Percentiles rank a stretch among this genome's conserved stretches.
phyloP scores from a whole-genome alignment of 1,140 invertebrate genomes.

The Apocrypta bakeri region DNA sequence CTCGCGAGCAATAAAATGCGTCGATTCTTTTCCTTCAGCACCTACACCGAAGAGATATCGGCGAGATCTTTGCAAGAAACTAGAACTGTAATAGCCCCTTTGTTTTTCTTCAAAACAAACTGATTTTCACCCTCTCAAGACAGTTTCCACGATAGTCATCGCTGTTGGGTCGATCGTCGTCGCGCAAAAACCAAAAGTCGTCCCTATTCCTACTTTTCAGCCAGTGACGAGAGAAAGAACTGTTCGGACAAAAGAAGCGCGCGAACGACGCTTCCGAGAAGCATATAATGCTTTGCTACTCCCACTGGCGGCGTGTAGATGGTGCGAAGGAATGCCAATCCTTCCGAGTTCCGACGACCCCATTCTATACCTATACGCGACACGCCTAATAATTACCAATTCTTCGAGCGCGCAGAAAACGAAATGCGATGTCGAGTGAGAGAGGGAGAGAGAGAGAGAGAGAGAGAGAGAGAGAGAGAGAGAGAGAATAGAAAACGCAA shows the following conservation, averaged over 20 bases:
- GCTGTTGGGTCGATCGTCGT: background rate
- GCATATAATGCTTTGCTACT: background rate
- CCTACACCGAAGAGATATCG: too few relatives aligned
- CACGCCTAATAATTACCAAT: conserved; percentile 6
- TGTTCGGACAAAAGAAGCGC: background rate
- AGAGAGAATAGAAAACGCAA: background rate
- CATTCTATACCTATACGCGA: conserved; percentile 7
- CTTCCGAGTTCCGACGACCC: conserved; percentile 29
- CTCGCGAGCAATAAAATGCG: too few relatives aligned
- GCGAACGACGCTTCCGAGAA: background rate
- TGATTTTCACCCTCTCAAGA: background rate
- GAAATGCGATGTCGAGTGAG: background rate
- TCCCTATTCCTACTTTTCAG: background rate
- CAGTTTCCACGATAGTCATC: background rate
- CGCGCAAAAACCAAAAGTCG: background rate
- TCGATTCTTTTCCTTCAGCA: too few relatives aligned
- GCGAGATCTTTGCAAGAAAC: too few relatives aligned
- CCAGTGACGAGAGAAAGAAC: background rate
- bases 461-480: background rate
- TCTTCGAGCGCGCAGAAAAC: conserved; percentile 13
- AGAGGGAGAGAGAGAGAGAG: background rate
- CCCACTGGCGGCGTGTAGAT: background rate
- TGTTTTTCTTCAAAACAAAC: too few relatives aligned
- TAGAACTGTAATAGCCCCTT: too few relatives aligned
- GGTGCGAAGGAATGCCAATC: background rate